A percentile compares a stretch with the other conserved stretches of the same genome.
phyloP scores from a whole-genome alignment of 2,113 vertebrate species.

The Scopus umbretta region DNA sequence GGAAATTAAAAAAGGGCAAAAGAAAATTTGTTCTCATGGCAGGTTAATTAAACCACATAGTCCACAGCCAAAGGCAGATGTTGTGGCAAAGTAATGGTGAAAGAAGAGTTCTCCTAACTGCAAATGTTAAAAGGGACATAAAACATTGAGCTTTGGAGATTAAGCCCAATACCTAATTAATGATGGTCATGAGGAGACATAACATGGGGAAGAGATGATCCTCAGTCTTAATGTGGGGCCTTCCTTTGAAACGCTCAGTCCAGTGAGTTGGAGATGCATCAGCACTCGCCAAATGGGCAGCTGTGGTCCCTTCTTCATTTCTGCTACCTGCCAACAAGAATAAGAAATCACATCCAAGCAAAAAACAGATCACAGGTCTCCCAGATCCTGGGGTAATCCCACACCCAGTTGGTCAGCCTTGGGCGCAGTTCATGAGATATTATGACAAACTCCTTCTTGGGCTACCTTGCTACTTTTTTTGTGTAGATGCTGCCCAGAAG shows the following conservation, averaged over 20 bases:
- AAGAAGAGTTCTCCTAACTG: background rate
- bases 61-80: background rate
- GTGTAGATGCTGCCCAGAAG: background rate
- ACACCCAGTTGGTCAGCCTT: background rate
- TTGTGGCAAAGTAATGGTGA: background rate
- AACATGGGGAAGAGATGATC: background rate
- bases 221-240: background rate
- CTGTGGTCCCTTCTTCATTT: background rate
- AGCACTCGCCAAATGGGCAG: background rate
- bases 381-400: background rate
- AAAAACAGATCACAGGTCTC: background rate
- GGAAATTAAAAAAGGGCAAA: constrained; percentile 4
- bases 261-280: background rate
- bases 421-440: background rate
- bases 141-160: background rate
- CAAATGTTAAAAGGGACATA: background rate
- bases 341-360: background rate
- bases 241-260: background rate
- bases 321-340: background rate
- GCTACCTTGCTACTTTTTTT: background rate
- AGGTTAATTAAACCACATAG: constrained; percentile 8
- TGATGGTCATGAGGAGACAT: background rate
- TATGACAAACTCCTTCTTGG: background rate
- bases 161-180: background rate
- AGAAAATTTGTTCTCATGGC: background rate